phyloP scores from a whole-genome alignment of 2,797 vertebrate genomes.

The Xenops minutus region DNA sequence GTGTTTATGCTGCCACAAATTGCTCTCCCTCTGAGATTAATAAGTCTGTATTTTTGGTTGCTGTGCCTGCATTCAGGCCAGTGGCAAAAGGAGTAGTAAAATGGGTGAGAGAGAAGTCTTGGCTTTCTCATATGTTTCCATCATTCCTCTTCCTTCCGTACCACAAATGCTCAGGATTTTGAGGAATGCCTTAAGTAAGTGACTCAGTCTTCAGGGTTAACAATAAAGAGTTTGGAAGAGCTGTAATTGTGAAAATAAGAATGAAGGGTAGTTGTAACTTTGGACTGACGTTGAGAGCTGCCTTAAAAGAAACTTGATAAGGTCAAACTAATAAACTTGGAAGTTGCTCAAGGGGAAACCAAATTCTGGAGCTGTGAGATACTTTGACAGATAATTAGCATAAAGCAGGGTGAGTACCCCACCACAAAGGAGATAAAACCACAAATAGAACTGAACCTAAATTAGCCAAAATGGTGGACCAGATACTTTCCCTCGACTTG shows the following conservation, averaged over 20 bases:
- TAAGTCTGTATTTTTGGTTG: conserved; percentile 20
- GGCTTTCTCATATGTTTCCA: neutral
- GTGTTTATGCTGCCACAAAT: conserved; percentile 24
- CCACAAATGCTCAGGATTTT: neutral
- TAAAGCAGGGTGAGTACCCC: conserved; percentile 62
- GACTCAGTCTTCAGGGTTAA: neutral
- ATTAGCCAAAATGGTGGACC: neutral
- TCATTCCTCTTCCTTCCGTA: neutral
- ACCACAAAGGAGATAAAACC: conserved; percentile 59
- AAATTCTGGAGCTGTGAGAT: conserved; percentile 45
- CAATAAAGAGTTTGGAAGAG: conserved; percentile 22
- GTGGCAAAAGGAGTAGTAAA: conserved; percentile 58
- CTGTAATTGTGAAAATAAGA: conserved; percentile 38
- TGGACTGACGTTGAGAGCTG: conserved; percentile 64
- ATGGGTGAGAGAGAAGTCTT: neutral
- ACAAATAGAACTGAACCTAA: conserved; percentile 26
- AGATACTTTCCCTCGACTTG: neutral
- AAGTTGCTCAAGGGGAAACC: conserved; percentile 50
- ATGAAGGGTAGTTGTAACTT: conserved; percentile 63
- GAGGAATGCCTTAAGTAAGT: neutral
- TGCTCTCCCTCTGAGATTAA: conserved; percentile 32
- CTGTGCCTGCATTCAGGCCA: conserved; percentile 56
- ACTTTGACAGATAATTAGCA: conserved; percentile 73
- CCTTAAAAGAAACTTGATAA: conserved; percentile 73
- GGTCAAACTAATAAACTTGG: conserved; percentile 75